phyloP scores from a whole-genome alignment of 2,797 vertebrate species.

The Delichon dasypus region DNA sequence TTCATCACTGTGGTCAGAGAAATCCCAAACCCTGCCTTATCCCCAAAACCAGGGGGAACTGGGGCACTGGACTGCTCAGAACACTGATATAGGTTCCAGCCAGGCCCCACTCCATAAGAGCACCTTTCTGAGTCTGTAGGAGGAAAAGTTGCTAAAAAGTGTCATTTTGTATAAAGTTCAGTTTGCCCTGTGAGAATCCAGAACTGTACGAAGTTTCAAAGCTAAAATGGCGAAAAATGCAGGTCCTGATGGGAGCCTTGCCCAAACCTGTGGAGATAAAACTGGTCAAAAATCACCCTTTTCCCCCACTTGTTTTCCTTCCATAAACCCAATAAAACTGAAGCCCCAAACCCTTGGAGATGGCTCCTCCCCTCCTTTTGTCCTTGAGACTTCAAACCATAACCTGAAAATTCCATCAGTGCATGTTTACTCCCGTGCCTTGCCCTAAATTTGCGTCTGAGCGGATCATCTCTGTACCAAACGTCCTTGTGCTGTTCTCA shows the following conservation, averaged over 20 bases:
- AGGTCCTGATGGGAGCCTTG: background rate
- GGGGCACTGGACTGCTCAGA: background rate
- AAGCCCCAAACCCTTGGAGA: no score
- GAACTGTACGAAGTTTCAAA: background rate
- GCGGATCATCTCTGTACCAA: background rate
- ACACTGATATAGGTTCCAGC: accelerated
- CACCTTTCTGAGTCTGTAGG: background rate
- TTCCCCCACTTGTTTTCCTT: background rate
- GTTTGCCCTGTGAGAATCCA: background rate
- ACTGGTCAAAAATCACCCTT: background rate
- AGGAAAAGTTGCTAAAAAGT: background rate
- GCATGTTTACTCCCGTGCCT: background rate
- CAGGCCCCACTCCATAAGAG: background rate
- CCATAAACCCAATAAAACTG: background rate
- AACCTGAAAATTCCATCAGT: background rate
- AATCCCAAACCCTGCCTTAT: background rate
- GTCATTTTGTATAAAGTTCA: background rate
- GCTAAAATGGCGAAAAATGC: background rate
- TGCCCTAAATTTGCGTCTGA: background rate
- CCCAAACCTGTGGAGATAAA: background rate
- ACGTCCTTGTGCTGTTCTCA: background rate
- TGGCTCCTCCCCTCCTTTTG: background rate
- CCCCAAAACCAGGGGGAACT: accelerated
- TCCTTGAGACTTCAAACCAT: background rate
- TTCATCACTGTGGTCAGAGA: background rate